phyloP scores from a whole-genome alignment of 2,888 invertebrate genomes.

The Spilosoma lubricipeda region DNA sequence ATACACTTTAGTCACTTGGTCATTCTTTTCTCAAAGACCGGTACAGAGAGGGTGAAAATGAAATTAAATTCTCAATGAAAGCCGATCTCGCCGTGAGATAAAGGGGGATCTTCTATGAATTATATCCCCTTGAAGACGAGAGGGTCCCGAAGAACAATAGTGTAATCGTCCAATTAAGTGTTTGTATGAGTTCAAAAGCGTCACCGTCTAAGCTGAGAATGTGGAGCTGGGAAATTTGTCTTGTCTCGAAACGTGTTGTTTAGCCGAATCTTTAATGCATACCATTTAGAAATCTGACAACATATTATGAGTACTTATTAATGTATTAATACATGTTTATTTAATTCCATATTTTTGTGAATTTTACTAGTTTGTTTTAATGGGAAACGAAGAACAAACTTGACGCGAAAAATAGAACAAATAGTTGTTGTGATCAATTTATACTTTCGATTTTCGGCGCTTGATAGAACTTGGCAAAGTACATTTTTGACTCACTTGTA shows the following conservation, averaged over 20 bases:
- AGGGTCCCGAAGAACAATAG: constrained; percentile 79
- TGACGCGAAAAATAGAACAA: too few species aligned
- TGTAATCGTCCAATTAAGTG: constrained; percentile 85
- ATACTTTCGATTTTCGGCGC: too few species aligned
- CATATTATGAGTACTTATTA: not conserved
- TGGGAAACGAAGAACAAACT: too few species aligned
- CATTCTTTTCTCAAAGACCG: constrained; percentile 79
- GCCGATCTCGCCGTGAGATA: constrained; percentile 78
- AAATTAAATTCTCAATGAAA: constrained; percentile 85
- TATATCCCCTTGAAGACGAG: constrained; percentile 75
- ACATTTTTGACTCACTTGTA: too few species aligned
- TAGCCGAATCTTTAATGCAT: not conserved
- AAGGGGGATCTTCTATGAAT: constrained; percentile 81
- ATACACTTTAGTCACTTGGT: constrained; percentile 75
- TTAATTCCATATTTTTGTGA: too few species aligned
- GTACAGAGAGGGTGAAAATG: constrained; percentile 81
- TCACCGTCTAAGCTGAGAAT: constrained; percentile 59
- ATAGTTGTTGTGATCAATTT: too few species aligned
- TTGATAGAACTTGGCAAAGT: too few species aligned
- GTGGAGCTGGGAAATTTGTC: constrained; percentile 48
- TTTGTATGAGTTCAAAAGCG: constrained; percentile 73
- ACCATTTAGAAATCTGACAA: not conserved
- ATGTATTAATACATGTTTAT: not conserved
- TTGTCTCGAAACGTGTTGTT: constrained; percentile 37
- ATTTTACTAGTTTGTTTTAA: too few species aligned